Conservation (phyloP, 2,888 invertebrate genomes). For the Mythimna lalbum region DNA sequence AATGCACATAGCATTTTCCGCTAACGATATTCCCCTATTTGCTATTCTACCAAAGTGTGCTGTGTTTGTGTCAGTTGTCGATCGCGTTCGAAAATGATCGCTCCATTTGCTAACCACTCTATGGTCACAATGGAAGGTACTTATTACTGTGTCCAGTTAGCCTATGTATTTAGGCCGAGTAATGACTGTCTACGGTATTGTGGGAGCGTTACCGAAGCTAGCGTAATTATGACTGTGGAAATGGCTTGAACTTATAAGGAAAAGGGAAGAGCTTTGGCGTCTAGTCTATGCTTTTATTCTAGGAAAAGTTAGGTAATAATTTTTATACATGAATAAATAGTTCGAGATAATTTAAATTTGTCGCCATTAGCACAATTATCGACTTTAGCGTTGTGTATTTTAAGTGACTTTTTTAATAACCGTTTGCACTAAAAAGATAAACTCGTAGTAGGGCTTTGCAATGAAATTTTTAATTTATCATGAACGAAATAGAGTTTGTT, state of each 20-base stretch:
- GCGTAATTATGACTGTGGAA: slow-evolving; percentile 16
- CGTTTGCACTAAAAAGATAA: no score
- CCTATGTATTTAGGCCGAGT: slow-evolving; percentile 22
- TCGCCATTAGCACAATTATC: no score
- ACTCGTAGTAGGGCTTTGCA: no score
- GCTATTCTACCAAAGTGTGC: neutral
- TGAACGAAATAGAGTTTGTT: no score
- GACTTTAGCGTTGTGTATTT: no score
- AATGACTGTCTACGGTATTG: slow-evolving; percentile 8
- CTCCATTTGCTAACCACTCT: slow-evolving; percentile 31
- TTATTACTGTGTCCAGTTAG: slow-evolving; percentile 51
- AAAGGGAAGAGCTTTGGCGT: neutral
- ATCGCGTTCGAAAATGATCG: slow-evolving; percentile 2
- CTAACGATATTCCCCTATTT: neutral
- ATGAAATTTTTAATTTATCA: no score
- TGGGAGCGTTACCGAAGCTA: neutral
- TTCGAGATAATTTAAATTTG: no score
- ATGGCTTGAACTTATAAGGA: neutral
- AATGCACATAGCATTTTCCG: neutral
- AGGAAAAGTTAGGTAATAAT: neutral
- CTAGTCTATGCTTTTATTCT: neutral
- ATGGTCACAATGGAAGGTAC: slow-evolving; percentile 24
- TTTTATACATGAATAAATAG: no score
- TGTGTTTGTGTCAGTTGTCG: slow-evolving; percentile 4
- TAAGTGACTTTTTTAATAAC: no score